These are phyloP conservation scores for Edolisoma coerulescens DNA, from an alignment of 2,113 vertebrate species.

Conservation along the genomic window DNA sequence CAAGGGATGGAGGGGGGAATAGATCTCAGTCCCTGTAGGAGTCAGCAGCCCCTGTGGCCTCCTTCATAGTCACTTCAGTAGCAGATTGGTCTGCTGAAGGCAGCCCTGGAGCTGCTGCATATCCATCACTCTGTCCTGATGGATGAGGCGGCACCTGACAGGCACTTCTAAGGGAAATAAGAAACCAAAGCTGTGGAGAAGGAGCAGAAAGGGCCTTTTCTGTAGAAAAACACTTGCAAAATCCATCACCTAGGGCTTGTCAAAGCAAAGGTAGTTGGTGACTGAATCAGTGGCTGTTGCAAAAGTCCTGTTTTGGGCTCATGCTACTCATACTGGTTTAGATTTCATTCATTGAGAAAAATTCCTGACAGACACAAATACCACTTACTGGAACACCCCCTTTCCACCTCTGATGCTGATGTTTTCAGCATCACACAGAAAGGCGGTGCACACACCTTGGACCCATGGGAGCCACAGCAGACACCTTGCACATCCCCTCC, in stretches of 20 bases:
- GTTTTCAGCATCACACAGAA: neutral
- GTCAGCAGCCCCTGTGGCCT: neutral
- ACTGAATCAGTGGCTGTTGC: neutral
- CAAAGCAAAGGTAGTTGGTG: neutral
- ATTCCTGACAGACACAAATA: accelerated
- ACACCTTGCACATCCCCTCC: neutral
- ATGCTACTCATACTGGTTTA: neutral
- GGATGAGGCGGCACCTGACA: neutral
- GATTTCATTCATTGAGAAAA: neutral
- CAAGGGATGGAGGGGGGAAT: neutral
- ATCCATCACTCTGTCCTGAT: neutral
- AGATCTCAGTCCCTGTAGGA: neutral
- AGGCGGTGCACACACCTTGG: neutral
- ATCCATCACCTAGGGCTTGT: neutral
- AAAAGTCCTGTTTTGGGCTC: neutral
- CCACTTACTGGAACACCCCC: neutral
- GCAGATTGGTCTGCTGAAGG: neutral
- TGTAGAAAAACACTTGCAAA: neutral
- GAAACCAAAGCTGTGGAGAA: neutral
- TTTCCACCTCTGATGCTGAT: neutral
- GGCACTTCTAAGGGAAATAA: neutral
- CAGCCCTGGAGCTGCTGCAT: neutral
- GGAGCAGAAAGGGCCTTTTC: neutral
- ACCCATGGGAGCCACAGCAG: neutral
- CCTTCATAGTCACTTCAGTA: neutral